A percentile compares a stretch with the other conserved stretches of the same genome.
These are phyloP conservation scores for Trichopria drosophilae DNA, from an alignment of 2,888 invertebrate genomes.

Conservation along the genomic window DNA sequence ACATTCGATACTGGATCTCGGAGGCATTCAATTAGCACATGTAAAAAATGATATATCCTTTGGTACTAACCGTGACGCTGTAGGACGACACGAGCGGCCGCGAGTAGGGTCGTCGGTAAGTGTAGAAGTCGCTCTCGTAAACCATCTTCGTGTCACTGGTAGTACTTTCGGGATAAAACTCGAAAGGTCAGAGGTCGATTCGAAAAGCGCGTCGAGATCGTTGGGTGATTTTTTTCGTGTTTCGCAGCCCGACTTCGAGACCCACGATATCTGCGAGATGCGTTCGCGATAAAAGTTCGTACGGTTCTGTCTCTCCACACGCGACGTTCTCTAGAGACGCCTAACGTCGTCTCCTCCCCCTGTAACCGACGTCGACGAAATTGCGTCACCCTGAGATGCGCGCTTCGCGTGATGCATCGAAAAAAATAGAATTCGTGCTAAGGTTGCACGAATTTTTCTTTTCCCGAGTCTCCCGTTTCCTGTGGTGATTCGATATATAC, in stretches of 20 bases:
- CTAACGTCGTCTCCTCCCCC: constrained; percentile 37
- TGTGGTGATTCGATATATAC: too few species aligned
- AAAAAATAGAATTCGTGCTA: constrained; percentile 57
- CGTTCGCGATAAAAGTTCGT: constrained; percentile 56
- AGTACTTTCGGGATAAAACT: constrained; percentile 17
- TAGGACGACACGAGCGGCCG: constrained; percentile 72
- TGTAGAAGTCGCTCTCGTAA: constrained; percentile 91
- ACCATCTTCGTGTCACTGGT: constrained; percentile 70
- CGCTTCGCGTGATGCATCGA: constrained; percentile 48
- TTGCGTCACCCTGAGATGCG: constrained; percentile 30
- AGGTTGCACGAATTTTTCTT: constrained; percentile 48
- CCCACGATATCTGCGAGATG: constrained; percentile 37
- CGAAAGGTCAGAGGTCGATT: constrained; percentile 11
- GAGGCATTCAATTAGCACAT: too few species aligned
- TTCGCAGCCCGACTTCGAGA: constrained; percentile 27
- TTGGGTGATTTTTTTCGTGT: constrained; percentile 12
- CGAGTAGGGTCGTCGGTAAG: constrained; percentile 82
- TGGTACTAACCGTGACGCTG: constrained; percentile 77
- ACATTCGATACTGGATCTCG: too few species aligned
- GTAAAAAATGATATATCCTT: too few species aligned
- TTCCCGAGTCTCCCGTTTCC: background rate
- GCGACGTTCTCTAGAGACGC: constrained; percentile 30
- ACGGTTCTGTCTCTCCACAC: constrained; percentile 48
- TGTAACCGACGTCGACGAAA: constrained; percentile 21
- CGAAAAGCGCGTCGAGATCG: constrained; percentile 22